Evolutionary conservation across 2,888 invertebrate genomes (phyloP), one percentile per base, ranked within the genome.

Genomic region (Drosophila anceps): DNA sequence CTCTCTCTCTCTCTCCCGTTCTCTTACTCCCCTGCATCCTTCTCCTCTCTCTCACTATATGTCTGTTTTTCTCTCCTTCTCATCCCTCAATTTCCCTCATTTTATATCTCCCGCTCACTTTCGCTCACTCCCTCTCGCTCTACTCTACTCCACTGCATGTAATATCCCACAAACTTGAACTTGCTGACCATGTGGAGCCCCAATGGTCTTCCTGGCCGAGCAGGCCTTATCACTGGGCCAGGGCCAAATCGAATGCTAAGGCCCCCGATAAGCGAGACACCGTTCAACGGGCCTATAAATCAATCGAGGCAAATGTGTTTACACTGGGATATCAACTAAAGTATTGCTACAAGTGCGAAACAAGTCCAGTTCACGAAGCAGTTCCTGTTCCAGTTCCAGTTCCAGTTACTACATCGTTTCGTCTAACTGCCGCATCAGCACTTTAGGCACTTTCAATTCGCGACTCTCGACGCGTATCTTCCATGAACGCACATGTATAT

Each of bases 221-320:
- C 55, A n/a, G 35, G 31, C 15, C 55, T 77, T 79, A 84, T 82
- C 84, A 73, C 76, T 65, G 80, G 78, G 78, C 71, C 72, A 66
- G 69, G 80, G 75, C 75, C 77, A 80, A 59, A 33, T 72, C 60
- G 69, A 64, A 69, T 69, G 70, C 57, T 18, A 39, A 15, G 48
- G n/a, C 48, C 48, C 6, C 24, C 54, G 82, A 82, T 82, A 82
- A 77, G 54, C 61, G 62, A 31, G 64, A 31, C 33, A 20, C 50
- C 43, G 66, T 53, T 69, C 67, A 70, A 68, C 79, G 69, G 58
- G 55, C 64, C 72, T 82, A 78, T 78, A 78, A 84, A 82, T 85
- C 82, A 82, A 70, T 61, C 66, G 35, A 1, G 43, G 59, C 59
- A 60, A 74, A 75, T 70, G 61, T 71, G 75, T 72, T 71, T 65